phyloP scores from a whole-genome alignment of 2,888 invertebrate genomes.

The Nowickia ferox region DNA sequence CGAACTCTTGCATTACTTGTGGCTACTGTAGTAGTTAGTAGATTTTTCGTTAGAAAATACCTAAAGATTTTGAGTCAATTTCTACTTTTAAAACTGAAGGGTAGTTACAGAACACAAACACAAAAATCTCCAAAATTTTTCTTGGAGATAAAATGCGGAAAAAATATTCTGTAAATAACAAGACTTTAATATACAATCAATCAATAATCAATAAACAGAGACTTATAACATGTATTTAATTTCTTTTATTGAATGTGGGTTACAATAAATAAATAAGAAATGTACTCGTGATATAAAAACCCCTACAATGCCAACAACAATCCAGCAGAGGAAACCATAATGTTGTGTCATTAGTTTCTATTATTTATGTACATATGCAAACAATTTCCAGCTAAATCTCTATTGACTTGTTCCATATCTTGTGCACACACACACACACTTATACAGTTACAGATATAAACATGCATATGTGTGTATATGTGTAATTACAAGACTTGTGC shows the following conservation, averaged over 20 bases:
- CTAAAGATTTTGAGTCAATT: too few species aligned
- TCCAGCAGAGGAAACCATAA: constrained; percentile 41
- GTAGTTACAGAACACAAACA: too few species aligned
- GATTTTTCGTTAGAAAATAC: too few species aligned
- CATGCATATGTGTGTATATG: too few species aligned
- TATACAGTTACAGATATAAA: not conserved
- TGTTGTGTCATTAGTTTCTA: constrained; percentile 64
- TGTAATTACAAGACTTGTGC: constrained; percentile 13
- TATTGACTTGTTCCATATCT: constrained; percentile 61
- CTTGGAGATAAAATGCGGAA: too few species aligned
- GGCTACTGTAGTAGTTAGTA: too few species aligned
- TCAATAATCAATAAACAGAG: not conserved
- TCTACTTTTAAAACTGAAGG: too few species aligned
- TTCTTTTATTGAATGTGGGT: constrained; percentile 43
- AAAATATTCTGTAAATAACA: not conserved
- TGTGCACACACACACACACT: not conserved
- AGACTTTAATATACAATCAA: constrained; percentile 1
- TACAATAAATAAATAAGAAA: constrained; percentile 24
- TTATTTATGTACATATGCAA: constrained; percentile 46
- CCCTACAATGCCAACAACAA: constrained; percentile 4
- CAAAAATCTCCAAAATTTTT: too few species aligned
- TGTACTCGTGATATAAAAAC: not conserved
- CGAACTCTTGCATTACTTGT: too few species aligned
- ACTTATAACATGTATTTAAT: constrained; percentile 6
- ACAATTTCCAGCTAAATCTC: constrained; percentile 59